Percentiles rank a stretch among this genome's conserved stretches.
Conservation (phyloP, 1,140 invertebrate species). For the Drosophila tani region DNA sequence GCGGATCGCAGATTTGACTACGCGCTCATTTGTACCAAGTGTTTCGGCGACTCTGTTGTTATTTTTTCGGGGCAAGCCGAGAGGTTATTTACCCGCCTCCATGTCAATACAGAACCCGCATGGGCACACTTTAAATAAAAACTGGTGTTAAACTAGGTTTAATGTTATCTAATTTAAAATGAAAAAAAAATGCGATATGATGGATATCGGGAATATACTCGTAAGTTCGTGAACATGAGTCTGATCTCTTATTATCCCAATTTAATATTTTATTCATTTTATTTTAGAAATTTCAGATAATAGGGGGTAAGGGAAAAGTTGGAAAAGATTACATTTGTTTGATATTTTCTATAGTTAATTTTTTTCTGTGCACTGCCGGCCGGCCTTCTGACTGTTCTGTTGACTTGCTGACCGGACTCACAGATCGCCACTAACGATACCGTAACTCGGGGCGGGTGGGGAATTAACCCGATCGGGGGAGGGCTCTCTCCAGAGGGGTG, state of each 20-base stretch:
- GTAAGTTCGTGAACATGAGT: no score
- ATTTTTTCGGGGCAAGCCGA: conserved; percentile 51
- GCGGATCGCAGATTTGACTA: conserved; percentile 49
- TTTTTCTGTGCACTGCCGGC: conserved; percentile 11
- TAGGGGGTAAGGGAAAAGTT: no score
- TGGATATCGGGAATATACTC: no score
- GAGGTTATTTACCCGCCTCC: conserved; percentile 78
- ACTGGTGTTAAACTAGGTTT: background rate
- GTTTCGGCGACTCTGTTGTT: conserved; percentile 7
- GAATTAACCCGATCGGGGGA: conserved; percentile 1
- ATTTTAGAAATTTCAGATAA: no score
- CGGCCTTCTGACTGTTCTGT: conserved; percentile 19
- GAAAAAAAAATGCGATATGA: background rate
- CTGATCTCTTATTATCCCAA: no score
- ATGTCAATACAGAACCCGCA: conserved; percentile 63
- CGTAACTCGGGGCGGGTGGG: conserved; percentile 41
- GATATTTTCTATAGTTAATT: background rate
- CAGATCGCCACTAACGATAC: conserved; percentile 75
- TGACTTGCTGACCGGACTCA: conserved; percentile 34
- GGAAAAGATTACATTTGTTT: no score
- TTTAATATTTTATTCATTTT: no score
- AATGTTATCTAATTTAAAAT: background rate
- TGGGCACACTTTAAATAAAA: background rate
- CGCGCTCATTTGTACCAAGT: conserved; percentile 55
- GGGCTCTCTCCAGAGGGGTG: conserved; percentile 2